Evolutionary conservation across 2,797 vertebrate species (phyloP).

Genomic region (Pangasius krempfi): DNA sequence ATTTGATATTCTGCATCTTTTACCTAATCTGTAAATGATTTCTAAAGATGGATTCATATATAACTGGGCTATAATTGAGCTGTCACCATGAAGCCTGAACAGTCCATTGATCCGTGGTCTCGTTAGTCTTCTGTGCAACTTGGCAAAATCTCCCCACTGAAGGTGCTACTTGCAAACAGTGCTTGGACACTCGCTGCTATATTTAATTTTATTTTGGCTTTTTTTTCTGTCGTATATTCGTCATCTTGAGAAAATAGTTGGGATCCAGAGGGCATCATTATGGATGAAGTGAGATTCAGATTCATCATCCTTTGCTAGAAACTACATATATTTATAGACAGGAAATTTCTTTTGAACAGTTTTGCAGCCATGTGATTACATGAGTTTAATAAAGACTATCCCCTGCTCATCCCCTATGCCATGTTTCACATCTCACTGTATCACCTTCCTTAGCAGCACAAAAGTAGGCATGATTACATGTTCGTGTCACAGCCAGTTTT

Average conservation of each 20-base stretch:
- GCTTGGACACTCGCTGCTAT: background rate
- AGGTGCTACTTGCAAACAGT: background rate
- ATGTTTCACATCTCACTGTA: conserved; percentile 7
- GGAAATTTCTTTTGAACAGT: too few species aligned
- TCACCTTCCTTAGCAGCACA: conserved; percentile 40
- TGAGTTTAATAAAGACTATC: background rate
- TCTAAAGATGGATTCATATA: background rate
- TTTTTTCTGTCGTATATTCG: background rate
- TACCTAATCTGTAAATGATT: background rate
- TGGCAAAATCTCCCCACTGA: background rate
- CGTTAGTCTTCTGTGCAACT: background rate
- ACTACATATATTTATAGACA: background rate
- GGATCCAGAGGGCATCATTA: background rate
- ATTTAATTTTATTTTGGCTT: background rate
- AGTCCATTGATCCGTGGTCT: background rate
- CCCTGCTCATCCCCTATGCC: background rate
- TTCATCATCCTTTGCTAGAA: background rate
- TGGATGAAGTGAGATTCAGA: background rate
- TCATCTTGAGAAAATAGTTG: background rate
- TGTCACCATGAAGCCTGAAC: background rate
- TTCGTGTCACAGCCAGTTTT: conserved; percentile 6
- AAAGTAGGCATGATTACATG: conserved; percentile 34
- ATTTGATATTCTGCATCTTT: background rate
- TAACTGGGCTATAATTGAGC: background rate
- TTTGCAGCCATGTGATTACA: background rate